Evolutionary conservation across 1,140 invertebrate genomes (phyloP), one percentile per base, ranked within the genome.

Genomic region (Hycleus phaleratus): DNA sequence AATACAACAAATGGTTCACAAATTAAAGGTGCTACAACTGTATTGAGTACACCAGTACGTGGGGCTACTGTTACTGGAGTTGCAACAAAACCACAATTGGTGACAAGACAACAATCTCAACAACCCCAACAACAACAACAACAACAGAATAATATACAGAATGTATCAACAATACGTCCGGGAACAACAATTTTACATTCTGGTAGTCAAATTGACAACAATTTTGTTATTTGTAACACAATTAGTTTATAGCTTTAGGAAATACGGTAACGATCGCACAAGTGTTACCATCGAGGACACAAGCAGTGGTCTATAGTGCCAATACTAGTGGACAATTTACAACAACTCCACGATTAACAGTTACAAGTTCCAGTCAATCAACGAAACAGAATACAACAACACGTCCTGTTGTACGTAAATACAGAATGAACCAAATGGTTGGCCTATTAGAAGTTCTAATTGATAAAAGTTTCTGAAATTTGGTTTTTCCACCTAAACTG

Each of bases 271-370:
- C 71, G 10, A 48, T 74, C 32, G 66, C 72, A 7, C 72, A 73
- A 62, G 68, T 73, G 24, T 42, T 72, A 9, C 71, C 72, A 32
- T 32, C 63, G 12, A 44, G 72, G n/a, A 68, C 71, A 26, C 72
- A 74, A 59, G 66, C 71, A 11, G 65, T 74, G 18, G 71, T 74
- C 44, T 73, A 73, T 50, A 72, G 63, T 62, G 54, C 68, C 38
- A 66, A 62, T 51, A 65, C 60, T n/a, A 64, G 46, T 11, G 48
- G 60, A 5, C 71, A 71, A 38, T 71, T 73, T 62, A 62, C 66
- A 4, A 50, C 70, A 38, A 39, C 66, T 10, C 64, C 68, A 11
- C 61, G 69, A 48, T 51, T 72, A 39, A 70, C 70, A 24, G 63
- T 71, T 32, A 57, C 70, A 10, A 66, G 56, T 49, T 55, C 64